Conservation (phyloP, 2,797 vertebrate genomes). For the Mormyrops attenuatus region DNA sequence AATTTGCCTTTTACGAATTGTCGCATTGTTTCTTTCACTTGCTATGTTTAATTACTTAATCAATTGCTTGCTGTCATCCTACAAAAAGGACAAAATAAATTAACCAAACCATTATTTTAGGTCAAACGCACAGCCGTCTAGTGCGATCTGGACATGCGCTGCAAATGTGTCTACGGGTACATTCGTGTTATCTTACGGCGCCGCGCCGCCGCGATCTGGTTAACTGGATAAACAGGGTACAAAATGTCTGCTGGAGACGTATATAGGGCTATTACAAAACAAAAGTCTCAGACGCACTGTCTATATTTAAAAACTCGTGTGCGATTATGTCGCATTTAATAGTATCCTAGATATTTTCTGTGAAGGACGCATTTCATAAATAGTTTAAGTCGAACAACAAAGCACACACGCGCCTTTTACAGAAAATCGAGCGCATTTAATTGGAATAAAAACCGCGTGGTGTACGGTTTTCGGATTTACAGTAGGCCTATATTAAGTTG, state of each 20-base stretch:
- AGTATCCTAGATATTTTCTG: background rate
- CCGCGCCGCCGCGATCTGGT: background rate
- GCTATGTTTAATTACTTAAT: background rate
- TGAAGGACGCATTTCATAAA: background rate
- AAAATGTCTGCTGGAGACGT: background rate
- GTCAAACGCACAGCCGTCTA: background rate
- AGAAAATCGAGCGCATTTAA: background rate
- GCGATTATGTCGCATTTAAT: background rate
- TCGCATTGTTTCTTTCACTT: background rate
- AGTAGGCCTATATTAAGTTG: background rate
- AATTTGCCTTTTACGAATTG: background rate
- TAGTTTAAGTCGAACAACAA: background rate
- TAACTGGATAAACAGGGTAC: background rate
- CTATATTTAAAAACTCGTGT: background rate
- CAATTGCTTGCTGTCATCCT: background rate
- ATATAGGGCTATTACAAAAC: background rate
- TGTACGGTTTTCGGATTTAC: background rate
- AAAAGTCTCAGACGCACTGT: background rate
- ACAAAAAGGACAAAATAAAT: background rate
- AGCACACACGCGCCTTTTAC: background rate
- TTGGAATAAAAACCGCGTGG: background rate
- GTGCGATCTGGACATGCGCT: background rate
- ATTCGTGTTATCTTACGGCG: background rate
- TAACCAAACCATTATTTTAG: background rate
- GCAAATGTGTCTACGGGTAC: background rate